Evolutionary conservation across 2,113 vertebrate genomes (phyloP), one percentile per base, ranked within the genome.

Genomic region (Entosphenus tridentatus): DNA sequence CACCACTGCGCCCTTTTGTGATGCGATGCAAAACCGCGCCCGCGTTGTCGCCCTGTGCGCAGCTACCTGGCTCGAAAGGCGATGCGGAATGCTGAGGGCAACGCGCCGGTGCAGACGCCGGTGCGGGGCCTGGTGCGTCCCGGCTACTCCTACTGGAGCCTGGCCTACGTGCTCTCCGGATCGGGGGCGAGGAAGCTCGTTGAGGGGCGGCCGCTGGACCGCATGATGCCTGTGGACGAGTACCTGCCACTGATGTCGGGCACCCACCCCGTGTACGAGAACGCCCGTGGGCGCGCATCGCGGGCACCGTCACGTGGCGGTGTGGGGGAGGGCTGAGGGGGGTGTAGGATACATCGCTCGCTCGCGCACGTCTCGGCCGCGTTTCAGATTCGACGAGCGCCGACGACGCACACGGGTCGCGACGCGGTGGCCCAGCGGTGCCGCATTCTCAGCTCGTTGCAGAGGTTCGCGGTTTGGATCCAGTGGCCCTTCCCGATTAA

Each of bases 211-310:
- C 93, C 93, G 0, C 80, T 96, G 65, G 83, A 77, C 73, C 90
- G 88, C 76, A 96, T 97, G 86, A 80, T 97, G 70, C 93, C 93
- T 0, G 86, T 96, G n/a, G 90, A 97, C 0, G 91, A 96, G 73
- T 96, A 91, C 77, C 79, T 97, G 71, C 93, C 93, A 76, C 84
- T 97, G 78, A 96, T 97, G 93, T 95, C 88, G 0, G 84, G 95
- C 83, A 88, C 81, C 71, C 93, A 97, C 73, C 86, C 87, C 73
- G 96, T 91, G 93, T 97, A 77, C 70, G 86, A 78, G 9, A 11
- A n/a, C 21, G 13, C 11, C 2, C 9, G 11, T 21, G 9, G n/a
- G 9, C 62, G n/a, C 62, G n/a, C 62, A 67, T 16, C 8, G 21
- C 21, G 62, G 62, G 13, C 59, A 14, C 59, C 59, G 59, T 62